Conservation (phyloP, 2,113 vertebrate species). For the Rhineura floridana region DNA sequence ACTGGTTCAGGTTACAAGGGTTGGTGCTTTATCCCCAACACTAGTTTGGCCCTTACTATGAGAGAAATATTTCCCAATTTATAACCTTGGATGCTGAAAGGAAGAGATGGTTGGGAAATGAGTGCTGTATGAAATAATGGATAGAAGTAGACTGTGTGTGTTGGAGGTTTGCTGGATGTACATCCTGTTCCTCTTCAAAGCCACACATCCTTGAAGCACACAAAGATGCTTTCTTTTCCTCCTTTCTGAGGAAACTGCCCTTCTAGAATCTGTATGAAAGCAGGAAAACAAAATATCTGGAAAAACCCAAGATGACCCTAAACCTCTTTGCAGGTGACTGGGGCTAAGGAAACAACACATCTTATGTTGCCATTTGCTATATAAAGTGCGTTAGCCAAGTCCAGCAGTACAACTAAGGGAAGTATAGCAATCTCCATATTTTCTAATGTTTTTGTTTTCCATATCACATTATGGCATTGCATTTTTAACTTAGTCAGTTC, state of each 20-base stretch:
- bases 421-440: not conserved
- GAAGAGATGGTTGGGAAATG: not conserved
- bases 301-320: not conserved
- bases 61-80: too few species aligned
- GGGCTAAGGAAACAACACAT: not conserved
- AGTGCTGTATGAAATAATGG: not conserved
- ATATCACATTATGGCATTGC: not conserved
- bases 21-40: too few species aligned
- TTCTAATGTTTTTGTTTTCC: not conserved
- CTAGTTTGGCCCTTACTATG: too few species aligned
- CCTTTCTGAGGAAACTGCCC: not conserved
- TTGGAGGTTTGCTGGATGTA: not conserved
- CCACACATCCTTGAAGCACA: not conserved
- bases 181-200: not conserved
- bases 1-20: too few species aligned
- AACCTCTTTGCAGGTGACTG: not conserved
- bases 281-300: not conserved
- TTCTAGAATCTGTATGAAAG: not conserved
- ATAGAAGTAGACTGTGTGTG: not conserved
- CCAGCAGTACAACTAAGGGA: not conserved
- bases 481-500: not conserved
- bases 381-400: not conserved
- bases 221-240: not conserved
- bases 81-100: too few species aligned
- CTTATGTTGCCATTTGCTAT: not conserved